Base-by-base conservation (phyloP, 2,888 invertebrate genomes). In the Cabera pusaria region DNA sequence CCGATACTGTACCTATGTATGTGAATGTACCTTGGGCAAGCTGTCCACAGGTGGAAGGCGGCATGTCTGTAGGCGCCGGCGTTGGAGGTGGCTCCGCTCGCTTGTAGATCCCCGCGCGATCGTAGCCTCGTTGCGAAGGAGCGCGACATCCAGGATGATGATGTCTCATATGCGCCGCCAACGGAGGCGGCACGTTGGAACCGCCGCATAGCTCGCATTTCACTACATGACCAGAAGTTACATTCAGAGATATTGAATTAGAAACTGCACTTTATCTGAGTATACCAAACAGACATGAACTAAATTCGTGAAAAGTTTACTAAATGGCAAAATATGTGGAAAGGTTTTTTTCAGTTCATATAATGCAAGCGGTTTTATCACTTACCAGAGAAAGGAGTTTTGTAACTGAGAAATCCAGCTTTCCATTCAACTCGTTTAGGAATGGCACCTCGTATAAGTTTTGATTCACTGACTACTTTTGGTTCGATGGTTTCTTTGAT, bases 91-190 rank as follows among this genome's bases (percentile, higher is more conserved):
- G 56, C 42, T 77, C 76, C 1, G 20, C 96, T 21, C 94, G 93
- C 63, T 95, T 95, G 78, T 95, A 98, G 56, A 92, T 93, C 1
- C 98, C 98, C 12, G 93, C 93, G 42, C 96, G 96, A 79, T 98
- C 98, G 87, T 97, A 98, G 0, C 98, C 98, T 72, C 96, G 96
- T 10, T 93, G 92, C 2, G 97, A 94, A 43, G 94, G 93, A 49
- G 93, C 92, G 0, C 97, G 97, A 75, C 98, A 98, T 0, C 98
- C 98, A 0, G 96, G 95, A 86, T 98, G 98, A 20, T 92, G 90
- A 68, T 93, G 93, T 16, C 95, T 92, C 97, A 98, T 97, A 80
- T 98, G 98, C 59, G 95, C 95, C 0, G 96, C 96, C 0, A 98
- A 93, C 0, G 98, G 97, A 45, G 93, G 92, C 0, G 93, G 91